These are phyloP conservation scores for Tholera decimalis DNA, from an alignment of 2,888 invertebrate genomes.

Conservation along the genomic window DNA sequence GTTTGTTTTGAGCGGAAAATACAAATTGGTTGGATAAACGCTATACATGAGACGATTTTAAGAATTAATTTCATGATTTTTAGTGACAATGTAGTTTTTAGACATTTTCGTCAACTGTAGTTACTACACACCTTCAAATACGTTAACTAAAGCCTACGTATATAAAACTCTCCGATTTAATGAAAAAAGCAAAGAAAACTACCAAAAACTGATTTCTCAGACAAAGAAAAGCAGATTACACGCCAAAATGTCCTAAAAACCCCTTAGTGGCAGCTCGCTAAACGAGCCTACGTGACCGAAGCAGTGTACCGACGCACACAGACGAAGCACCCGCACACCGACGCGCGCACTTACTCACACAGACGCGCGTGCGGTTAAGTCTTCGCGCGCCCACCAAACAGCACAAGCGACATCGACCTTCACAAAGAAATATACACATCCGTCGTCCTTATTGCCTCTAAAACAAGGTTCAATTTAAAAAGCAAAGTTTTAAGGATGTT, in stretches of 20 bases:
- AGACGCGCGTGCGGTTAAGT: conserved; percentile 80
- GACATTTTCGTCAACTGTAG: not conserved
- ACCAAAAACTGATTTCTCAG: conserved; percentile 47
- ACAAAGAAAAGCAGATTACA: conserved; percentile 75
- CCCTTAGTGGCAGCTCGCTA: conserved; percentile 73
- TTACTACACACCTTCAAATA: not conserved
- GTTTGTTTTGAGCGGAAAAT: conserved; percentile 1
- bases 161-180: not conserved
- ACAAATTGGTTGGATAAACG: not conserved
- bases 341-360: conserved; percentile 77
- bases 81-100: not conserved
- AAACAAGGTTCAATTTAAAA: conserved; percentile 69
- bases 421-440: conserved; percentile 87
- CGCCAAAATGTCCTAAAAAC: conserved; percentile 77
- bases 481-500: conserved; percentile 66
- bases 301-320: conserved; percentile 84
- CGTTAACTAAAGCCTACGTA: not conserved
- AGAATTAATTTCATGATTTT: conserved; percentile 4
- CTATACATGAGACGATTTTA: not conserved
- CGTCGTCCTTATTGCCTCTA: conserved; percentile 71
- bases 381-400: conserved; percentile 63
- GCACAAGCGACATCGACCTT: conserved; percentile 83
- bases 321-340: conserved; percentile 64
- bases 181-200: conserved; percentile 22
- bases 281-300: conserved; percentile 90